phyloP scores from a whole-genome alignment of 2,797 vertebrate species.

The Intellagama lesueurii region DNA sequence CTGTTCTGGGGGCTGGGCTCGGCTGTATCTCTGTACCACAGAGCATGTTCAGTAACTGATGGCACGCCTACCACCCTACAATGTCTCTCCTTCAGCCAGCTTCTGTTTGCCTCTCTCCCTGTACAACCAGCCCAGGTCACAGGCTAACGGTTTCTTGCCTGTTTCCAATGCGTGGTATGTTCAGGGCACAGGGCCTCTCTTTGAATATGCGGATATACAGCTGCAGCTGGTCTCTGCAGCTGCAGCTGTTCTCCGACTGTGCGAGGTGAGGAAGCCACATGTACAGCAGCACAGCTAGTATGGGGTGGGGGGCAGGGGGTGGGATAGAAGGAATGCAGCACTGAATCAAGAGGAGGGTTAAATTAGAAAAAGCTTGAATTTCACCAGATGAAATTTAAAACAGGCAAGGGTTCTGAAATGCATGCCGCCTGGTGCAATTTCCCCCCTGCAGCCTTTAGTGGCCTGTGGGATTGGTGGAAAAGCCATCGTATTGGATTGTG shows the following conservation, averaged over 20 bases:
- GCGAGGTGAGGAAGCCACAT: not conserved
- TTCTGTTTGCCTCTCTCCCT: constrained; percentile 13
- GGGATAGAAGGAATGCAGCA: too few species aligned
- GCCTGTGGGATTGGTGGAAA: not conserved
- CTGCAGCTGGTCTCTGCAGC: constrained; percentile 7
- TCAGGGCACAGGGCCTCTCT: constrained; percentile 16
- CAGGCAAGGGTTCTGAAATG: not conserved
- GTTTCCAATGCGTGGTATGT: not conserved
- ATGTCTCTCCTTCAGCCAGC: constrained; percentile 2
- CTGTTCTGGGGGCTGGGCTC: too few species aligned
- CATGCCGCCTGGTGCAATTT: not conserved
- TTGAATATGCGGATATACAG: constrained; percentile 17
- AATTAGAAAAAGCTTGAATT: not conserved
- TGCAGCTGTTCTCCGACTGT: constrained; percentile 1
- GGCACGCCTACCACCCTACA: not conserved
- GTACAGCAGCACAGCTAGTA: not conserved
- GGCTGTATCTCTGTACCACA: not conserved
- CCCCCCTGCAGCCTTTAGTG: not conserved
- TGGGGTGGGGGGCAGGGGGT: not conserved
- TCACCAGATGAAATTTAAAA: constrained; percentile 2
- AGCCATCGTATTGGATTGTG: not conserved
- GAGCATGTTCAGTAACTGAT: not conserved
- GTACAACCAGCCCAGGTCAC: constrained; percentile 15
- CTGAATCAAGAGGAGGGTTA: not conserved
- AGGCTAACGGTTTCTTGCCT: constrained; percentile 37